A percentile compares a stretch with the other conserved stretches of the same genome.
phyloP scores from a whole-genome alignment of 2,888 invertebrate species.

The Heteropelma amictum region DNA sequence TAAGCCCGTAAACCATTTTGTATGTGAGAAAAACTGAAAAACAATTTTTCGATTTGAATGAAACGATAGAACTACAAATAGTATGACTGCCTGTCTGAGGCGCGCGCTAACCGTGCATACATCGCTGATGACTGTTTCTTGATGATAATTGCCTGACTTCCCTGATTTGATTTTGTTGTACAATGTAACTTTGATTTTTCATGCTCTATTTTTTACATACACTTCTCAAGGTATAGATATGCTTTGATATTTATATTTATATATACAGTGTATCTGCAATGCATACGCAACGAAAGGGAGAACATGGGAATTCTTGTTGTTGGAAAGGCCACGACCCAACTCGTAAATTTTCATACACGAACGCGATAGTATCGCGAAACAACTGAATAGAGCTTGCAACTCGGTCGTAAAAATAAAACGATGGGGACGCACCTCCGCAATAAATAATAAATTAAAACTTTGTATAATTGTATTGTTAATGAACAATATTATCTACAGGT shows the following conservation, averaged over 20 bases:
- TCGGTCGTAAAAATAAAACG: conserved; percentile 40
- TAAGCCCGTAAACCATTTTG: too few species aligned
- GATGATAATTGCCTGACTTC: too few species aligned
- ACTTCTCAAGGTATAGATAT: too few species aligned
- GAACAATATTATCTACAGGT: neutral
- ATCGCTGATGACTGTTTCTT: too few species aligned
- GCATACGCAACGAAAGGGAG: conserved; percentile 19
- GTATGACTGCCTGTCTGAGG: too few species aligned
- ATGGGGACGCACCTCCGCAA: conserved; percentile 38
- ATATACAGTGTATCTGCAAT: neutral
- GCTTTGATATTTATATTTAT: neutral
- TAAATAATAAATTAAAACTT: conserved; percentile 3
- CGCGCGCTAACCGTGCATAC: too few species aligned
- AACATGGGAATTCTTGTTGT: conserved; percentile 28
- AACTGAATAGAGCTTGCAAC: conserved; percentile 3
- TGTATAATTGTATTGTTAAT: neutral
- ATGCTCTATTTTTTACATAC: too few species aligned
- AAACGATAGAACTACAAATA: too few species aligned
- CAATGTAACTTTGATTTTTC: too few species aligned
- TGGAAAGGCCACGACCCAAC: conserved; percentile 39
- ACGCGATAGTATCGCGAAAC: conserved; percentile 45
- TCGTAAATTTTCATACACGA: conserved; percentile 48
- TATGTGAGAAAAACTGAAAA: too few species aligned
- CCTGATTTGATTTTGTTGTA: too few species aligned
- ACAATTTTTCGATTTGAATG: too few species aligned